Percentiles rank a stretch among this genome's conserved stretches.
phyloP scores from a whole-genome alignment of 2,113 vertebrate genomes.

The Ammodytes dubius region DNA sequence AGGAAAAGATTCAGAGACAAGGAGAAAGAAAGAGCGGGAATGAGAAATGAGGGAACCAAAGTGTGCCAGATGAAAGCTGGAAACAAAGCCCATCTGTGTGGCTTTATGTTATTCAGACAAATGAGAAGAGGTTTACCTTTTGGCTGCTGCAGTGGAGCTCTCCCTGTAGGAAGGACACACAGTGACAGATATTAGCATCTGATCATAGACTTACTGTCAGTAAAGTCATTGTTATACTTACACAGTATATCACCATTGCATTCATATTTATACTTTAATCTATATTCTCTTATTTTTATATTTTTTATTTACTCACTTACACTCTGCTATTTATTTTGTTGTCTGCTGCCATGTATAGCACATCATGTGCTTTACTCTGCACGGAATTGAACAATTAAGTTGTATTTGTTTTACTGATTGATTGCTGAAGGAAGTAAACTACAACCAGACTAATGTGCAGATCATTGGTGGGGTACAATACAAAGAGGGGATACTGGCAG shows the following conservation, averaged over 20 bases:
- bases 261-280: too few species aligned
- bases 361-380: background rate
- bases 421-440: background rate
- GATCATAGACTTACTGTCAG: background rate
- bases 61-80: background rate
- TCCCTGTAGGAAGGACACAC: conserved; percentile 27
- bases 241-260: too few species aligned
- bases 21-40: too few species aligned
- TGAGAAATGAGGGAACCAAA: background rate
- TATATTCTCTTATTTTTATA: background rate
- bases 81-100: background rate
- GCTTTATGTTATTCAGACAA: background rate
- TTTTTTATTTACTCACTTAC: too few species aligned
- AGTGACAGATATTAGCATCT: background rate
- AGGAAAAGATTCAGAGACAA: accelerated
- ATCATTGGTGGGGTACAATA: background rate
- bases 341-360: too few species aligned
- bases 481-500: background rate
- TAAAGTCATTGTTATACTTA: too few species aligned
- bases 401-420: too few species aligned
- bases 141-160: background rate
- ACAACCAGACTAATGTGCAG: background rate
- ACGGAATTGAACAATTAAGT: too few species aligned
- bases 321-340: too few species aligned
- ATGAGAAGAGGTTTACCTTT: conserved; percentile 37